These are phyloP conservation scores for Oxyruncus cristatus DNA, from an alignment of 2,113 vertebrate genomes.

Conservation along the genomic window DNA sequence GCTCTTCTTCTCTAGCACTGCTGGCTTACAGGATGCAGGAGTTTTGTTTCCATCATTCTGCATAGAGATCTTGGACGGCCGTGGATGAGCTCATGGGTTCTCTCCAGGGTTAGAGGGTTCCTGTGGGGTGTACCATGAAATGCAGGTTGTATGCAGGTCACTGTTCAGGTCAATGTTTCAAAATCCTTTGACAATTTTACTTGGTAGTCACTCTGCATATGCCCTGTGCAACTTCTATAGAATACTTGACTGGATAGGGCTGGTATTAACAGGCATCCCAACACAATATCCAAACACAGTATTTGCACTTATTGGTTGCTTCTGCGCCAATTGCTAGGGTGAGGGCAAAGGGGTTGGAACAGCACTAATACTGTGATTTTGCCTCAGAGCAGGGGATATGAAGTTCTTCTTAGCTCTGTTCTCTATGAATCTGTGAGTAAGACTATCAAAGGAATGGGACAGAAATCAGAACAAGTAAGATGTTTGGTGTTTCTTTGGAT, in stretches of 20 bases:
- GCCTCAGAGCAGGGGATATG: background rate
- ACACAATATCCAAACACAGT: background rate
- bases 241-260: background rate
- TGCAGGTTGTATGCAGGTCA: background rate
- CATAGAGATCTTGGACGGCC: background rate
- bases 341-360: background rate
- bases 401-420: background rate
- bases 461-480: background rate
- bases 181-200: background rate
- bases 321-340: background rate
- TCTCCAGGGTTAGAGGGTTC: background rate
- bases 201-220: background rate
- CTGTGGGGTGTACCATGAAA: fast-evolving
- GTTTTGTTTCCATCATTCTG: fast-evolving
- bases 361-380: background rate
- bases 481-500: background rate
- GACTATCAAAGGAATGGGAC: background rate
- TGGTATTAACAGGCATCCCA: background rate
- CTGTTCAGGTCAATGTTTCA: background rate
- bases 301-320: background rate
- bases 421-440: background rate
- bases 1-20: background rate
- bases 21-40: fast-evolving
- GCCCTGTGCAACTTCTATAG: background rate
- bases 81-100: background rate